phyloP scores from a whole-genome alignment of 1,140 invertebrate species.

The Paraescarpia echinospica region DNA sequence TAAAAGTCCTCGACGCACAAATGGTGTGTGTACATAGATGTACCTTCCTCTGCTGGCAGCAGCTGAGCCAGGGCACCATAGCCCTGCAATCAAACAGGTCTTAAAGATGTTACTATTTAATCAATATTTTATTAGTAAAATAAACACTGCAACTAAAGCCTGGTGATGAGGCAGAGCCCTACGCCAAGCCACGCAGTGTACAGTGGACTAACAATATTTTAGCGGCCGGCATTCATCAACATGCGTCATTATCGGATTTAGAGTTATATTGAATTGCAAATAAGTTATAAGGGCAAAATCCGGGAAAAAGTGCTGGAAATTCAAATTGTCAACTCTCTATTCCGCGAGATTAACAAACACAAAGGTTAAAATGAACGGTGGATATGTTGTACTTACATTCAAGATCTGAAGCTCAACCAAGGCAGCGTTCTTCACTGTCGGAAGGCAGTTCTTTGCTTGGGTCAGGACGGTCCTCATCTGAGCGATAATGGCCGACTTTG shows the following conservation, averaged over 20 bases:
- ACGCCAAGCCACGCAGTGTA: too few relatives aligned
- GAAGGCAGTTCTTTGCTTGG: not conserved
- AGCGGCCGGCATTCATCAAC: too few relatives aligned
- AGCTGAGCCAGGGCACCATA: not conserved
- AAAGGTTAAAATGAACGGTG: not conserved
- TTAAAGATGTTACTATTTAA: not conserved
- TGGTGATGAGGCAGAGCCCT: not conserved
- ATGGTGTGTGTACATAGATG: not conserved
- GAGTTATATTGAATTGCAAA: too few relatives aligned
- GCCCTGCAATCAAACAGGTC: not conserved
- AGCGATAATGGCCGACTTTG: conserved; percentile 10
- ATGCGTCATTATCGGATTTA: too few relatives aligned
- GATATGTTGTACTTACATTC: conserved; percentile 1
- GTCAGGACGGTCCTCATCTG: not conserved
- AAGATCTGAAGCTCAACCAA: not conserved
- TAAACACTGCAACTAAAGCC: not conserved
- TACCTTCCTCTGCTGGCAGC: not conserved
- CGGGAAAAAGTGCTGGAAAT: too few relatives aligned
- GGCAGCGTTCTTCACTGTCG: not conserved
- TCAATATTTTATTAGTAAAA: too few relatives aligned
- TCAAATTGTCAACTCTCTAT: too few relatives aligned
- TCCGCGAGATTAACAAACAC: not conserved
- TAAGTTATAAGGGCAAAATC: too few relatives aligned
- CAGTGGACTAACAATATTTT: too few relatives aligned
- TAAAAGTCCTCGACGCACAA: not conserved